Percentiles rank a stretch among this genome's conserved stretches.
Conservation (phyloP, 2,113 vertebrate genomes). For the Scophthalmus maximus region DNA sequence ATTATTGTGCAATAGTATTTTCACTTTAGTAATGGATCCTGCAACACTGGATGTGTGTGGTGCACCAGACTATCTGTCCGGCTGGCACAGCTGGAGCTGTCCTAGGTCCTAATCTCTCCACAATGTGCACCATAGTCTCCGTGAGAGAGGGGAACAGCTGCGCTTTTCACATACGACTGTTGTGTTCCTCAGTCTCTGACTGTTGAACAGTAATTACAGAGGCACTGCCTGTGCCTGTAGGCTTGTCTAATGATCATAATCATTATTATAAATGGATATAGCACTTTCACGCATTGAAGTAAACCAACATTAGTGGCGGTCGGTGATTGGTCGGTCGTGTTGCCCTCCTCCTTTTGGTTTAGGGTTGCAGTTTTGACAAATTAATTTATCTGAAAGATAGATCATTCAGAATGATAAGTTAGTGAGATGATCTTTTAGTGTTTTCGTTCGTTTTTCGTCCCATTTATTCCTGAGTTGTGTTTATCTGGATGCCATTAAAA, state of each 20-base stretch:
- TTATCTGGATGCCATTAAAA: neutral
- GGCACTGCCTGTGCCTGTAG: neutral
- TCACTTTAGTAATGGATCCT: too few relatives aligned
- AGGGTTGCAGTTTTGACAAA: neutral
- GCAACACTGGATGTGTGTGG: too few relatives aligned
- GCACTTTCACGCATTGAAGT: neutral
- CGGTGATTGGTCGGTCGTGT: neutral
- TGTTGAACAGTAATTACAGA: constrained; percentile 5
- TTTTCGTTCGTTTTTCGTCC: neutral
- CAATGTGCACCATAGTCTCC: neutral
- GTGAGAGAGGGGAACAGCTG: neutral
- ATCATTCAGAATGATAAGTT: neutral
- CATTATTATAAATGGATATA: neutral
- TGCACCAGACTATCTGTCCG: neutral
- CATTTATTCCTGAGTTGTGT: neutral
- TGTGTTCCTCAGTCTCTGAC: neutral
- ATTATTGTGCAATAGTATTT: too few relatives aligned
- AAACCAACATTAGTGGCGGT: neutral
- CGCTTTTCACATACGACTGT: neutral
- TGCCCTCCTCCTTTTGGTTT: too few relatives aligned
- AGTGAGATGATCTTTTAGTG: neutral
- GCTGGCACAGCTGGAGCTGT: constrained; percentile 21
- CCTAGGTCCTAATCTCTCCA: constrained; percentile 32
- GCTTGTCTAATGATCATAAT: neutral
- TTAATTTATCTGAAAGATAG: neutral